Base-by-base conservation (phyloP, 2,888 invertebrate genomes). In the Drosophila differens region DNA sequence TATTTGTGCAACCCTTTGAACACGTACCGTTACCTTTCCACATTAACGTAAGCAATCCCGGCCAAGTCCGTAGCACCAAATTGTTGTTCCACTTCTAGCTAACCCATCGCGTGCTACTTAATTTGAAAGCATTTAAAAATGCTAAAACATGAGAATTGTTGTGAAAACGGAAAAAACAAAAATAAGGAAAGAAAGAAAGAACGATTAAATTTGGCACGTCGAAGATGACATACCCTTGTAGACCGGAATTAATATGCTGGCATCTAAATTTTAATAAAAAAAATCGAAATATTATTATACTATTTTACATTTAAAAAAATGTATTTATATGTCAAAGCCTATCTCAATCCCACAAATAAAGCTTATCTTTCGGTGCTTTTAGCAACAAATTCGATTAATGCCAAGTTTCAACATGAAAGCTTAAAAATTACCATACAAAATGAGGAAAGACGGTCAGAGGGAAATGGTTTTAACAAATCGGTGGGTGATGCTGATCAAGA, bases 101-200 rank as follows among this genome's bases (percentile, higher is more conserved):
- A 67, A 69, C 55, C 79, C 76, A 79, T 66, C 63, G 76, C 79
- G 57, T 55, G 76, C 73, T 78, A 68, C 85, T 77, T 83, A 85
- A 82, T 88, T 85, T 78, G 85, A 87, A 85, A 86, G 85, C 85
- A 88, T 87, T 88, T 83, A 87, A 87, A 88, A 87, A 85, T 88
- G 85, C 76, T 82, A 85, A 88, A 86, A 86, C 86, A 87, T 86
- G 85, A 76, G 82, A 74, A 82, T 77, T 81, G 69, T 74, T 72
- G 62, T 64, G 54, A 25, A 57, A 59, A 55, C 44, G 64, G 62
- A 3, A 19, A 49, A 49, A 47, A 39, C 35, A 55, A 52, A 30
- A 51, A 37, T 44, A 63, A 37, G 49, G 22, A 35, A 51, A 41
- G 60, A 60, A 28, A 41, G 60, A 60, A 28, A 37, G 49, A 62